phyloP scores from a whole-genome alignment of 2,888 invertebrate genomes.

The Nycteola revayana region DNA sequence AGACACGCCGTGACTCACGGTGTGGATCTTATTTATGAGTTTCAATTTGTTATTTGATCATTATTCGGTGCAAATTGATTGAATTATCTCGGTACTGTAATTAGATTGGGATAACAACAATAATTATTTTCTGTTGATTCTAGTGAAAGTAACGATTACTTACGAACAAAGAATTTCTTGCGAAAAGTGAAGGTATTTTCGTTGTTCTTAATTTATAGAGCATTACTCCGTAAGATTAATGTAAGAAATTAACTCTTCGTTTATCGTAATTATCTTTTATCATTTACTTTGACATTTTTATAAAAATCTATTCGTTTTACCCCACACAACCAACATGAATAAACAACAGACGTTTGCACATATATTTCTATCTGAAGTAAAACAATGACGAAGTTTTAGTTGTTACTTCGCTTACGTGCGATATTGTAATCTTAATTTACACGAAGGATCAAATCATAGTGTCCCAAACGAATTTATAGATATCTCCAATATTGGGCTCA shows the following conservation, averaged over 20 bases:
- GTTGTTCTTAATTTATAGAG: background rate
- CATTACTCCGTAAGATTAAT: slow-evolving; percentile 1
- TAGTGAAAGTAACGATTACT: slow-evolving; percentile 13
- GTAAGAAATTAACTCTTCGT: background rate
- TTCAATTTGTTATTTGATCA: slow-evolving; percentile 43
- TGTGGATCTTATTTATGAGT: slow-evolving; percentile 49
- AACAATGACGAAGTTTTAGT: too few species aligned
- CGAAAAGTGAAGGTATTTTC: background rate
- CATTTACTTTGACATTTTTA: too few species aligned
- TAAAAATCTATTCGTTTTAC: too few species aligned
- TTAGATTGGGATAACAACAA: slow-evolving; percentile 14
- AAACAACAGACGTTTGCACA: too few species aligned
- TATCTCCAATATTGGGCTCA: too few species aligned
- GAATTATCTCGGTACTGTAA: slow-evolving; percentile 25
- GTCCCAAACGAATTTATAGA: too few species aligned
- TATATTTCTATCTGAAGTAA: too few species aligned
- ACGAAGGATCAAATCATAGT: too few species aligned
- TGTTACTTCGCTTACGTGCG: too few species aligned
- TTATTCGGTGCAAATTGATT: slow-evolving; percentile 25
- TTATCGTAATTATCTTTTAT: background rate
- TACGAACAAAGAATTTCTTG: slow-evolving; percentile 4
- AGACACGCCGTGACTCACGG: slow-evolving; percentile 50
- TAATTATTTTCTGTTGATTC: slow-evolving; percentile 16
- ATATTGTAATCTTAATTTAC: too few species aligned
- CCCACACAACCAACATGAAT: too few species aligned